Evolutionary conservation across 2,888 invertebrate genomes (phyloP).

Genomic region (Lumbricus terrestris): DNA sequence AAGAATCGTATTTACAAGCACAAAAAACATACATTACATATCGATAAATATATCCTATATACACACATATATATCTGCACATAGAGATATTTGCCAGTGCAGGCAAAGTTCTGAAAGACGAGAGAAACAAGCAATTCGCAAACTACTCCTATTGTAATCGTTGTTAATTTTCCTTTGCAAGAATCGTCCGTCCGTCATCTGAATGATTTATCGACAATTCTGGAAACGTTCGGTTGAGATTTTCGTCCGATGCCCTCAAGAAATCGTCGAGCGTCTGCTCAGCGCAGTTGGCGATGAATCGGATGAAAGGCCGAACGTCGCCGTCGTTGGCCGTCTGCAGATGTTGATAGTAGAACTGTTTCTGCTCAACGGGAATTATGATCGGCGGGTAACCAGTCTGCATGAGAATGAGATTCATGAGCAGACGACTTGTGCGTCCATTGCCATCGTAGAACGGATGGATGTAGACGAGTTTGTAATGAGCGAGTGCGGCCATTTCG

Average conservation of each 20-base stretch:
- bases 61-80: too few relatives aligned
- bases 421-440: conserved; percentile 86
- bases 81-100: too few relatives aligned
- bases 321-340: conserved; percentile 89
- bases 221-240: conserved; percentile 22
- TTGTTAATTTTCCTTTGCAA: background rate
- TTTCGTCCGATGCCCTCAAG: conserved; percentile 78
- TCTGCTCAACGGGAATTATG: conserved; percentile 80
- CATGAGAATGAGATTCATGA: conserved; percentile 93
- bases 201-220: conserved; percentile 16
- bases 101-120: background rate
- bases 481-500: conserved; percentile 90
- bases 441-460: conserved; percentile 97
- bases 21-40: too few relatives aligned
- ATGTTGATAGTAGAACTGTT: conserved; percentile 75
- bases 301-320: conserved; percentile 89
- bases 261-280: conserved; percentile 85
- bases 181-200: background rate
- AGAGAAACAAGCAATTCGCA: background rate
- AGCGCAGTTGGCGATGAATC: conserved; percentile 86
- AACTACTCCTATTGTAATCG: background rate
- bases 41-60: too few relatives aligned
- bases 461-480: conserved; percentile 93
- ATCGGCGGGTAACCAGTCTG: conserved; percentile 92
- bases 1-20: too few relatives aligned